A percentile compares a stretch with the other conserved stretches of the same genome.
These are phyloP conservation scores for Bombus picipes DNA, from an alignment of 1,140 invertebrate species.

Conservation along the genomic window DNA sequence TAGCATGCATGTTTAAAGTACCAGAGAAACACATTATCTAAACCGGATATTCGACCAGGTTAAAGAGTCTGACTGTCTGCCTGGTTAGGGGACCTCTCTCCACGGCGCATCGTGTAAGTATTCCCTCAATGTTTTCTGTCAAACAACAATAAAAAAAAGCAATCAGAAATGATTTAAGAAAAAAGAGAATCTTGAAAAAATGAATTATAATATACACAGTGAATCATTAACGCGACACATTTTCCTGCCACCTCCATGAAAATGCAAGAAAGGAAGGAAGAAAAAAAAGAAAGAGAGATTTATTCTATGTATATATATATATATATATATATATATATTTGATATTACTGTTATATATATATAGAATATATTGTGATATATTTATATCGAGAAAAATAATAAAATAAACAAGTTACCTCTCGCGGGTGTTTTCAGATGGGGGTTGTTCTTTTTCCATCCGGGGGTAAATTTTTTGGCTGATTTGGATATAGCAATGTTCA, in stretches of 20 bases:
- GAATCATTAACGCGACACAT: conserved; percentile 11
- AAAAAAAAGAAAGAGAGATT: conserved; percentile 27
- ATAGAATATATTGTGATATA: conserved; percentile 1
- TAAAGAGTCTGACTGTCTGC: conserved; percentile 44
- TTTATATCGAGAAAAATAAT: not conserved
- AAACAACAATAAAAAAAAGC: conserved; percentile 17
- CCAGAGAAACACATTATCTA: conserved; percentile 29
- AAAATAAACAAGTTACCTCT: not conserved
- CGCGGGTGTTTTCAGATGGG: not conserved
- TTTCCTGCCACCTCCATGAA: conserved; percentile 35
- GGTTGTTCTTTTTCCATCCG: not conserved
- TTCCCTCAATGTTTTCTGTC: conserved; percentile 60
- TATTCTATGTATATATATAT: not conserved
- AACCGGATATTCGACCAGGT: conserved; percentile 43
- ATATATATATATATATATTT: not conserved
- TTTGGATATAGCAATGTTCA: conserved; percentile 44
- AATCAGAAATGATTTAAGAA: not conserved
- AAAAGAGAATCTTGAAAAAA: not conserved
- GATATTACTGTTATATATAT: not conserved
- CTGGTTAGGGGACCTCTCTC: conserved; percentile 44
- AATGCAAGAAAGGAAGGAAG: conserved; percentile 56
- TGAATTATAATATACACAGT: no score
- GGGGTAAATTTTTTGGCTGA: conserved; percentile 33
- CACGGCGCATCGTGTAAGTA: conserved; percentile 62
- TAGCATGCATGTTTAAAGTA: conserved; percentile 61